Evolutionary conservation across 2,797 vertebrate genomes (phyloP), one percentile per base, ranked within the genome.

Genomic region (Anas acuta): DNA sequence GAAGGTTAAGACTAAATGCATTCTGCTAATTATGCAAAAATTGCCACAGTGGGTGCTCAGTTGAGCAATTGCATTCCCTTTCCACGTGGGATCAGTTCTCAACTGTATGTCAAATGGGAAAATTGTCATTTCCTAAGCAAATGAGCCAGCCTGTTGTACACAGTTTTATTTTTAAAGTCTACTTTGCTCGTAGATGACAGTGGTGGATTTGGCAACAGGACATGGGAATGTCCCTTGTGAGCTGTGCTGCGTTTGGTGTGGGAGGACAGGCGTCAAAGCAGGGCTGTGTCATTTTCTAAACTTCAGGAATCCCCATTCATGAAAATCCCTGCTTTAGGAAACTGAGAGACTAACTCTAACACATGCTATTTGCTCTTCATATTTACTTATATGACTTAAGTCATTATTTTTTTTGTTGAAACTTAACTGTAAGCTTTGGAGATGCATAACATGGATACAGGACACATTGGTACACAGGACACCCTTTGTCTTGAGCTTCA

Each of bases 21-120:
- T 96, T 94, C 92, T 96, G 87, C 87, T 96, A 96, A 97, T 97
- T 95, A 97, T 75, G 94, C 74, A 86, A 94, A 87, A 95, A 95
- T 94, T 97, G 93, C 95, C 85, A 79, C 89, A 93, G 91, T 91
- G 89, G 0, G 5, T 83, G 83, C 85, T 91, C 41, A 54, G 93
- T 96, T 96, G 96, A 96, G 96, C 93, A 97, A 97, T 66, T 80
- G 45, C 49, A 57, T 91, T 91, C 57, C 67, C 69, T 88, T 85
- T 90, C 78, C 81, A 61, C 87, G 89, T 4, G 60, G 75, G 87
- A 89, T 96, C 54, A 35, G 83, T 93, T 89, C 92, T 89, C 86
- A 79, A 3, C 61, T 77, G n/a, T 77, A 4, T 25, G 69, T 87
- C 95, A 90, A 64, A 35, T 67, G 83, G 91, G 76, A 81, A 89